A percentile compares a stretch with the other conserved stretches of the same genome.
Conservation (phyloP, 1,140 invertebrate genomes). For the Lucilia sericata region DNA sequence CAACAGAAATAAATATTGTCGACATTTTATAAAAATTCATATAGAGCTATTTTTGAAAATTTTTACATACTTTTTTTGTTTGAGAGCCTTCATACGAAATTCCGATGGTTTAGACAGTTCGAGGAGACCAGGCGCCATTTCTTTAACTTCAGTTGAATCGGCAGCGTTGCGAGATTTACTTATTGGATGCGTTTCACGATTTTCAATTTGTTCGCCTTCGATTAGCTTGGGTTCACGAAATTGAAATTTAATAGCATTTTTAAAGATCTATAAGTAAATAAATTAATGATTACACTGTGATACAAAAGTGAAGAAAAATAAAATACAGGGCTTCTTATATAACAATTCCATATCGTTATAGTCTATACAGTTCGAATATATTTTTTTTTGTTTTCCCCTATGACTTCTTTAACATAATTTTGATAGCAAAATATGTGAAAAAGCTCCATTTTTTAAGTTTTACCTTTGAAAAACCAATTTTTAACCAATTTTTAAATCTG, state of each 20-base stretch:
- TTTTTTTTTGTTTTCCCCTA: no score
- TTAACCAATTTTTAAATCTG: no score
- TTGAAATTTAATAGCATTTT: conserved; percentile 63
- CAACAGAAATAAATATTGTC: no score
- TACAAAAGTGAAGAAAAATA: no score
- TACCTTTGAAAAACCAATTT: no score
- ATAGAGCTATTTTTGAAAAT: conserved; percentile 61
- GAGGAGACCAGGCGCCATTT: conserved; percentile 63
- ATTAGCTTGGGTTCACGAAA: conserved; percentile 64
- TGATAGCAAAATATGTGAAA: no score
- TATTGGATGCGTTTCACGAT: conserved; percentile 50
- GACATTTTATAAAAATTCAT: conserved; percentile 64
- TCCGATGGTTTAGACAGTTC: conserved; percentile 67
- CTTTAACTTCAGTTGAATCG: conserved; percentile 58
- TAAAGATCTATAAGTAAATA: conserved; percentile 56
- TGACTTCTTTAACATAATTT: no score
- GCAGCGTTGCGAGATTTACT: conserved; percentile 51
- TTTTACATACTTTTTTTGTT: conserved; percentile 67
- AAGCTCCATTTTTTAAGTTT: no score
- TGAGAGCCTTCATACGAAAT: conserved; percentile 67
- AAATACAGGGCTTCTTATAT: no score
- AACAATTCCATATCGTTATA: no score
- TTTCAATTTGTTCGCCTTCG: conserved; percentile 58
- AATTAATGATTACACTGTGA: no score
- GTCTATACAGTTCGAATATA: no score